Base-by-base conservation (phyloP, 2,797 vertebrate species). In the Neomorphus geoffroyi region DNA sequence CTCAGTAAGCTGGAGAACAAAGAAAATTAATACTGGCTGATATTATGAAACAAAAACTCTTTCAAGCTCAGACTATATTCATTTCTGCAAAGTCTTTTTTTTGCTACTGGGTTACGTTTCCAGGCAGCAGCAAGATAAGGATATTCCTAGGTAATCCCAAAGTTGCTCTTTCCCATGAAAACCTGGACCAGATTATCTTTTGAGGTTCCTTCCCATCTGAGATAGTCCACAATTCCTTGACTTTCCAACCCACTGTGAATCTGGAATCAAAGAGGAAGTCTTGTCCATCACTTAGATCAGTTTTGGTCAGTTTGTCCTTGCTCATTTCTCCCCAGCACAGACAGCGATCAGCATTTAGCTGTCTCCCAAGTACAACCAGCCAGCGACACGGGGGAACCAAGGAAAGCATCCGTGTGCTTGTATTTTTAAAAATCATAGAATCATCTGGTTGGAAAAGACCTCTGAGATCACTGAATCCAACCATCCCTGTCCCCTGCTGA, bases 91-190 rank as follows among this genome's bases (percentile, higher is more conserved):
- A 56, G 13, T 10, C 66, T 32, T 4, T 32, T 78, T 41, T 41
- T 41, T 41, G 39, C 39, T 41, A 10, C 28, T 78, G 71, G 17
- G 37, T 46, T 78, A 32, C 8, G 13, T 8, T 41, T 46, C 50
- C 37, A 41, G 41, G 22, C 3, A 41, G 48, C 0, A 58, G 43
- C 56, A 41, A 26, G 37, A 26, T 6, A 23, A 35, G 30, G 27
- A 16, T 6, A 18, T 0, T 43, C 11, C 26, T 12, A 30, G 12
- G 37, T 8, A 26, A 12, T 5, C 17, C 32, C 51, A 21, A 0
- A 28, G 73, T 28, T 23, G 21, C 33, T 53, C n/a, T 28, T 46
- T 11, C 12, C 45, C 22, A 23, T 3, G n/a, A 35, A 12, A 46
- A 26, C 6, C 4, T 37, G 37, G n/a, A 4, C 13, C 51, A 58